Evolutionary conservation across 2,797 vertebrate genomes (phyloP).

Genomic region (Gymnoscopelus microlampas): DNA sequence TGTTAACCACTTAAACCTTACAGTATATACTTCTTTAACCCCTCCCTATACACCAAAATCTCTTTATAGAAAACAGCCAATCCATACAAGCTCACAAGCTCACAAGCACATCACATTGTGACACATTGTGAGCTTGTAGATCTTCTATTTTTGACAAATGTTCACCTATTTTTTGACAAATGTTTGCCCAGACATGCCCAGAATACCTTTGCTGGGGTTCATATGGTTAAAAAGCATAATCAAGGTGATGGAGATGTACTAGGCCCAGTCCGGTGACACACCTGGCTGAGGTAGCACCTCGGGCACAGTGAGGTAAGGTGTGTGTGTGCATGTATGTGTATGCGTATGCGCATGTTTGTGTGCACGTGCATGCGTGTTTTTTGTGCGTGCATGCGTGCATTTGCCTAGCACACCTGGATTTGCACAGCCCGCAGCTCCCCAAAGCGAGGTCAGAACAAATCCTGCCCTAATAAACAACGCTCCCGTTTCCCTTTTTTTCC

Average conservation of each 20-base stretch:
- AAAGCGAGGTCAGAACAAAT: constrained; percentile 31
- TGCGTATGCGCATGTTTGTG: too few relatives aligned
- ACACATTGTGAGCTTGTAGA: too few relatives aligned
- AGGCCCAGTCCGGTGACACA: constrained; percentile 45
- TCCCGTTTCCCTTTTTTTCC: constrained; percentile 50
- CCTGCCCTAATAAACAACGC: constrained; percentile 60
- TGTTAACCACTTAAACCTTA: neutral
- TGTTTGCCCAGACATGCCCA: too few relatives aligned
- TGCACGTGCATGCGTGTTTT: neutral
- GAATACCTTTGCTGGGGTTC: too few relatives aligned
- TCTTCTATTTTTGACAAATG: too few relatives aligned
- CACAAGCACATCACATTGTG: too few relatives aligned
- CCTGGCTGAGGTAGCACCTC: constrained; percentile 39
- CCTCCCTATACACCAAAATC: too few relatives aligned
- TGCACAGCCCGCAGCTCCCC: constrained; percentile 20
- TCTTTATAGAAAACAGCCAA: too few relatives aligned
- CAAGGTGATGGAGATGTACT: constrained; percentile 50
- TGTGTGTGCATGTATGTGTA: too few relatives aligned
- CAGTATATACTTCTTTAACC: too few relatives aligned
- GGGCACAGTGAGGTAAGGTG: constrained; percentile 13
- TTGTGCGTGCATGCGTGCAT: constrained; percentile 15
- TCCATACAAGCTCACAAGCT: too few relatives aligned
- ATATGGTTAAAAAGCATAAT: constrained; percentile 24
- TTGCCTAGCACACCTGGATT: constrained; percentile 19
- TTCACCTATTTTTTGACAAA: too few relatives aligned